Evolutionary conservation across 1,140 invertebrate genomes (phyloP), one percentile per base, ranked within the genome.

Genomic region (Drosophila nebulosa): DNA sequence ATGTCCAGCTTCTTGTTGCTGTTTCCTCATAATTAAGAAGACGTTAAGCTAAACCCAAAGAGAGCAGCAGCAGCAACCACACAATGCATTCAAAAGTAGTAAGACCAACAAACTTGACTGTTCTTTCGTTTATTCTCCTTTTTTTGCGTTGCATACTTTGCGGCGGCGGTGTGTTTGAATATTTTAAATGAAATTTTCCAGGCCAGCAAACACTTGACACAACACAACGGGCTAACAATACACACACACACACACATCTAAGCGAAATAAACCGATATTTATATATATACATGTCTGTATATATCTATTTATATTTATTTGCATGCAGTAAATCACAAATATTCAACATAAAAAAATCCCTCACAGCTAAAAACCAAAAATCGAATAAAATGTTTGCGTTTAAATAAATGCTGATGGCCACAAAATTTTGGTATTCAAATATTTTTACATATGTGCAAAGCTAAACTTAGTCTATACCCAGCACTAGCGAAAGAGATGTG

Each of bases 61-160:
- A 73, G 66, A 74, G 30, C 18, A 32, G 58, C 6, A n/a, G n/a
- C n/a, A n/a, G n/a, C n/a, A n/a, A n/a, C n/a, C n/a, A 39, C 21
- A 74, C 42, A 53, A 58, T 9, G 35, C 24, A 32, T 32, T 12
- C 32, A 30, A 32, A 42, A 35, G 35, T 65, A 73, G 39, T 7
- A 46, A 46, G 39, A 46, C 39, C 39, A 46, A 46, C 39, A 46
- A 46, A 39, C 39, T 46, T 46, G 39, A 46, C 16, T 21, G 18
- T 9, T 42, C 24, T 26, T 53, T 53, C 18, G 18, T 32, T 18
- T 56, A 5, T 10, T 35, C 52, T 26, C n/a, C 5, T 52, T 71
- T 71, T 71, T 46, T 46, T 46, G 7, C 70, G 61, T 75, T 75
- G 72, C 72, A 65, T 70, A 73, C 69, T 73, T 69, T 73, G 69